Base-by-base conservation (phyloP, 1,140 invertebrate species). In the Atopsyche davidsoni region DNA sequence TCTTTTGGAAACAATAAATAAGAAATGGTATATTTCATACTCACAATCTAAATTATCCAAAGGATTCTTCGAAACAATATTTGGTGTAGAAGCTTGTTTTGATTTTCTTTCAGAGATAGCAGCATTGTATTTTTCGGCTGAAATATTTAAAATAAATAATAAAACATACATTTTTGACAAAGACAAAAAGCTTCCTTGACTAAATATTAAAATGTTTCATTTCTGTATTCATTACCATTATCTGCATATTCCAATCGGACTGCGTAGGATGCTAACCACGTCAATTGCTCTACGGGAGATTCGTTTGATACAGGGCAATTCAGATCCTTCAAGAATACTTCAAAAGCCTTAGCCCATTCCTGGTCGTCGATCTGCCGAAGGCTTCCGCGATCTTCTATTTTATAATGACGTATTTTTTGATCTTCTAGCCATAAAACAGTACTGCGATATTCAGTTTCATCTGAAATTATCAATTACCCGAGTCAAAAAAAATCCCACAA, bases 371-470 rank as follows among this genome's bases (percentile, higher is more conserved):
- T 78, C 51, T 85, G 75, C 38, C 86, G 75, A 16, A 98, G 64
- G 1, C 68, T 72, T 52, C 78, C 79, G 17, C 91, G 72, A 50
- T 92, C 85, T 65, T 94, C 88, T 49, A 92, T 87, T 59, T 83
- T 84, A 60, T 92, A 92, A 59, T 86, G 81, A 13, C 92, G 81
- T 57, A 96, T 94, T 71, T 92, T 94, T 66, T 95, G 90, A 66
- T 95, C 89, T 72, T 98, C 94, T 18, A 97, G 63, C 94, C 94
- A 98, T 1, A 87, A 63, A 14, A 96, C 76, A 21, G 92, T 71
- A 60, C 82, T 86, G 42, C 85, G 80, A 63, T 92, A 86, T 59
- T 88, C 79, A 51, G 81, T 78, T 58, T 82, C 76, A 74, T 92
- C 91, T 93, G 57, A 17, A 65, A 57, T 68, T 64, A 53, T 62